Evolutionary conservation across 2,888 invertebrate genomes (phyloP), one percentile per base, ranked within the genome.

Genomic region (Gonocerus acuteangulatus): DNA sequence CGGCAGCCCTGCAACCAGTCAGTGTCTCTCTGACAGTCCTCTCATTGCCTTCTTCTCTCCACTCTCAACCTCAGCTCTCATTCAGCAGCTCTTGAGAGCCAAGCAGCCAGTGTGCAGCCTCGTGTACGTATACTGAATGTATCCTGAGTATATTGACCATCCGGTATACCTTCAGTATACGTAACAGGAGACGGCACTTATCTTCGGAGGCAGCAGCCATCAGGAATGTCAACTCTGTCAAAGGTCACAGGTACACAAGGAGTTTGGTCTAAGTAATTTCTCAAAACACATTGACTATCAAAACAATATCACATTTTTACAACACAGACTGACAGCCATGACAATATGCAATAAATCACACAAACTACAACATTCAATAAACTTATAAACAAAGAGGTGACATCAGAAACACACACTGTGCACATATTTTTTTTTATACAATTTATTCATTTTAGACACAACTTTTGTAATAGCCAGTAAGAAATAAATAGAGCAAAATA

Each of bases 101-200:
- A 13, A 1, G 51, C 48, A 23, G 47, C 45, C n/a, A 34, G 16
- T 19, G 52, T 51, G 51, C 36, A 36, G 58, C 90, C 87, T 89
- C 93, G 90, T 92, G 89, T 87, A 93, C 93, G 93, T 94, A 94
- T 93, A 94, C 93, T 93, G 92, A 93, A 93, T 93, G 93, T 94
- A 93, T 93, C 93, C 93, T 93, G 93, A 93, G 92, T 91, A 91
- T 87, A 68, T 68, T n/a, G 83, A 79, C 84, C 89, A 87, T 93
- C 93, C 92, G 93, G 93, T 93, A 93, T 94, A 94, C 93, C 92
- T 93, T 93, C 91, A 91, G 92, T 93, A 94, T 94, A 94, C 93
- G 93, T 94, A 93, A 92, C 92, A 92, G 90, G 92, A 91, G 90
- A 88, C 85, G 84, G 85, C 89, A 91, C 90, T 79, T 76, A 74